Base-by-base conservation (phyloP, 2,113 vertebrate species). In the Alouatta palliata region DNA sequence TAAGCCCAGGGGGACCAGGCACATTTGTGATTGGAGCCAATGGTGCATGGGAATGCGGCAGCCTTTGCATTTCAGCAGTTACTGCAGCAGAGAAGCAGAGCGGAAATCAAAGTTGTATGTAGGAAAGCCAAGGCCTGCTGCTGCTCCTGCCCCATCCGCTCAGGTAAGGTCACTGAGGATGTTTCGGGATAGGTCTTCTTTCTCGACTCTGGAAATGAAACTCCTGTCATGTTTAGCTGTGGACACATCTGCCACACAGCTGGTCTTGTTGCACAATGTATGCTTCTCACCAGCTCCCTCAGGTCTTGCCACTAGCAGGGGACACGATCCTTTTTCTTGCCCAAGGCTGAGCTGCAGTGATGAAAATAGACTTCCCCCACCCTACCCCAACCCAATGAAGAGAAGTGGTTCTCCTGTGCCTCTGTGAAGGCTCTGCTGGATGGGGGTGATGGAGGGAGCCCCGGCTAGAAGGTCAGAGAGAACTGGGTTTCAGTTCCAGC, bases 141-240 rank as follows among this genome's bases (percentile, higher is more conserved):
- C 56, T 37, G 27, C n/a, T 30, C 19, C 11, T 75, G 49, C 20
- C 30, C 47, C 1, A 1, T 32, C 32, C 10, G 37, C 49, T 58
- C 68, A 49, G 70, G 17, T 30, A 27, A 47, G 40, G 40, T 30
- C 9, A 16, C 11, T 13, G 85, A 93, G 85, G 17, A 19, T 32
- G 5, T 32, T 0, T 35, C 30, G 80, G 56, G 52, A 95, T 82
- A 68, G 47, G 75, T 90, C 5, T 71, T 97, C 56, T 71, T 87
- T 98, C 85, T 58, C 40, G 49, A 86, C 92, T 82, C 95, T 98
- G 98, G 98, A 99, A 99, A 98, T 98, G 98, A 99, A 99, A 98
- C 98, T 98, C 82, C 27, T 91, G 80, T 87, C 79, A 81, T 94
- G 97, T 92, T 98, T 98, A 96, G 96, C 96, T 95, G 70, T 47